These are phyloP conservation scores for Aricia agestis DNA, from an alignment of 1,140 invertebrate species.

Conservation along the genomic window DNA sequence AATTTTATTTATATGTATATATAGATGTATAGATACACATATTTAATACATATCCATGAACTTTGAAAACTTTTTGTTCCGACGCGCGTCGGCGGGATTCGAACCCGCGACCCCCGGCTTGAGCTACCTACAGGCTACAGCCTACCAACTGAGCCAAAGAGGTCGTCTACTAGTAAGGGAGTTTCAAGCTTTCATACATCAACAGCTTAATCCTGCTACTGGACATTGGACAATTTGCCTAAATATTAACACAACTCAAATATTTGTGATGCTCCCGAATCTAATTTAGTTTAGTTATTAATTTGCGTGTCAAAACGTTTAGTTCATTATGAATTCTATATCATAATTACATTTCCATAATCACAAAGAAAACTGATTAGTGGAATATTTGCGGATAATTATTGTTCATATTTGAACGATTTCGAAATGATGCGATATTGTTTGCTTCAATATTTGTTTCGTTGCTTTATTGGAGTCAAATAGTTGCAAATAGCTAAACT, in stretches of 20 bases:
- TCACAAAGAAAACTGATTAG: conserved; percentile 12
- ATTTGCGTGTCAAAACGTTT: neutral
- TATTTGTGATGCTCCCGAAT: conserved; percentile 1
- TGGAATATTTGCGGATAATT: neutral
- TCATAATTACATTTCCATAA: conserved; percentile 6
- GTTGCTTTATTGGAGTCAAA: neutral
- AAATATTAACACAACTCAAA: neutral
- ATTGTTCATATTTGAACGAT: neutral
- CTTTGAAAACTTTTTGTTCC: no score
- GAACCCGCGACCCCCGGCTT: no score
- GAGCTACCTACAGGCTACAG: no score
- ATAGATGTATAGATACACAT: no score
- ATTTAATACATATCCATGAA: no score
- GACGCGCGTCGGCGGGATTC: no score
- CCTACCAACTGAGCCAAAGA: no score
- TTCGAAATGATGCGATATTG: conserved; percentile 1
- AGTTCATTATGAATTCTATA: conserved; percentile 7
- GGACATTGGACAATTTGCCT: neutral
- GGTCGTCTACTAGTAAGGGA: no score
- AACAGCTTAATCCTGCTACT: neutral
- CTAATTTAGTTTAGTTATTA: conserved; percentile 12
- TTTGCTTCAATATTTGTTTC: neutral
- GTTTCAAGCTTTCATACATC: no score
- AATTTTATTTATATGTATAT: no score
- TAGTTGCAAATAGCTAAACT: no score